phyloP scores from a whole-genome alignment of 2,113 vertebrate genomes.

The Tretioscincus oriximinensis region DNA sequence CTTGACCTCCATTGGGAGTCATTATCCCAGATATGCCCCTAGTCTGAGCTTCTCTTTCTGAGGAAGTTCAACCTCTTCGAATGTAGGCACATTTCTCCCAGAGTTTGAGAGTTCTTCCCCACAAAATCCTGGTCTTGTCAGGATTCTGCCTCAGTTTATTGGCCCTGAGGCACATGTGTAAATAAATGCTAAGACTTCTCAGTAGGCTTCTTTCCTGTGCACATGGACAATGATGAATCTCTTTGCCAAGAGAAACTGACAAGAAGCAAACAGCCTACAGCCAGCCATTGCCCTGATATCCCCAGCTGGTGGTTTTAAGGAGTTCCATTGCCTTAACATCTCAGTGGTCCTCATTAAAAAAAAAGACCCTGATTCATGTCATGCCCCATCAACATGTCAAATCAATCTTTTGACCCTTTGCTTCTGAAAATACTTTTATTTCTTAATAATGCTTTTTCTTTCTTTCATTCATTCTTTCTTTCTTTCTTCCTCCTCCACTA shows the following conservation, averaged over 20 bases:
- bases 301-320: conserved; percentile 57
- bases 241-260: background rate
- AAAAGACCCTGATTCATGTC: conserved; percentile 82
- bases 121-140: no score
- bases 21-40: no score
- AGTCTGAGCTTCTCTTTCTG: no score
- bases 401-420: conserved; percentile 81
- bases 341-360: conserved; percentile 75
- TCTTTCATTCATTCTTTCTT: conserved; percentile 75
- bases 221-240: background rate
- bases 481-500: conserved; percentile 43
- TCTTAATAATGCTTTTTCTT: conserved; percentile 82
- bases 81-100: no score
- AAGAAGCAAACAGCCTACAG: background rate
- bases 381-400: conserved; percentile 76
- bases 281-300: conserved; percentile 22
- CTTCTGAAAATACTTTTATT: conserved; percentile 87
- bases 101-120: no score
- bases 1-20: no score
- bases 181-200: background rate
- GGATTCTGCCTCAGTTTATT: no score
- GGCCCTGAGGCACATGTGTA: background rate
- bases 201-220: background rate
- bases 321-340: conserved; percentile 58
- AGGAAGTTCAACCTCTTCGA: no score